Percentiles rank a stretch among this genome's conserved stretches.
Evolutionary conservation across 2,797 vertebrate species (phyloP).

Genomic region (Brotula barbata): DNA sequence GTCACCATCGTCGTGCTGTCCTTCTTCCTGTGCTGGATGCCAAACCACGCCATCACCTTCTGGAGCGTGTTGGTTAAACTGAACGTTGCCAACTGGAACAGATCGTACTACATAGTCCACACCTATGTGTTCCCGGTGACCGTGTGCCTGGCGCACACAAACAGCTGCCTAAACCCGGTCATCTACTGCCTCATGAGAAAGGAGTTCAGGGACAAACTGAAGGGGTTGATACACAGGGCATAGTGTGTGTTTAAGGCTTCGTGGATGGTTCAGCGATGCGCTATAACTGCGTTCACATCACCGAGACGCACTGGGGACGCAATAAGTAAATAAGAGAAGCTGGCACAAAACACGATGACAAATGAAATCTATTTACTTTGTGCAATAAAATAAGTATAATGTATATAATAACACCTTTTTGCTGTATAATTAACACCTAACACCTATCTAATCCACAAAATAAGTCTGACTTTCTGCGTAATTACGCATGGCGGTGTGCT

Average conservation of each 20-base stretch:
- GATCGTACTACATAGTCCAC: slow-evolving; percentile 77
- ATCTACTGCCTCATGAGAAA: slow-evolving; percentile 81
- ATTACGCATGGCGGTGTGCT: slow-evolving; percentile 30
- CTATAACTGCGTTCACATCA: neutral
- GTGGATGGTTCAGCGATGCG: neutral
- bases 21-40: slow-evolving; percentile 81
- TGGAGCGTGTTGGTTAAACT: slow-evolving; percentile 84
- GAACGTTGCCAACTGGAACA: slow-evolving; percentile 76
- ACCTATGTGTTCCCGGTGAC: slow-evolving; percentile 81
- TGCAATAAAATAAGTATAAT: no score
- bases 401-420: no score
- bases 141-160: slow-evolving; percentile 81
- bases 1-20: slow-evolving; percentile 77
- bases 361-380: no score
- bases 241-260: slow-evolving; percentile 5
- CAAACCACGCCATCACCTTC: slow-evolving; percentile 78
- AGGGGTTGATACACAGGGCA: slow-evolving; percentile 55
- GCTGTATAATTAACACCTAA: no score
- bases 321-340: neutral
- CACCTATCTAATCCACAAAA: no score
- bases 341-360: neutral
- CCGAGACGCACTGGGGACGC: slow-evolving; percentile 17
- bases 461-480: slow-evolving; percentile 34
- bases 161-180: slow-evolving; percentile 82
- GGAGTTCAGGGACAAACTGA: slow-evolving; percentile 78